Evolutionary conservation across 2,888 invertebrate species (phyloP), one percentile per base, ranked within the genome.

Genomic region (Drosophila monieri): DNA sequence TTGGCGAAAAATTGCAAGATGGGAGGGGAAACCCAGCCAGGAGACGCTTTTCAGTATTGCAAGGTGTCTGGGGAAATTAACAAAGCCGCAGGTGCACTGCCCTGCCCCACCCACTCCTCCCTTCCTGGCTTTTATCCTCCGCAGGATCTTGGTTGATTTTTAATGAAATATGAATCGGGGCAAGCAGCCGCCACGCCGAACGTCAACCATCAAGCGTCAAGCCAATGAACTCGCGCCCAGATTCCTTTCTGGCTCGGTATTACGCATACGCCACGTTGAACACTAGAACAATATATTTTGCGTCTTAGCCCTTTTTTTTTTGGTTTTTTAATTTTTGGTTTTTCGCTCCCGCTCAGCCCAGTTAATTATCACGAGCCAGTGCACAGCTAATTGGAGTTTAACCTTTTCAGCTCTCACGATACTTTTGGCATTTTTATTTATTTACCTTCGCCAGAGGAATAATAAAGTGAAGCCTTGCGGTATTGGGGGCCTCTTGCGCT

Each of bases 31-130:
- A 15, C 23, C 39, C 9, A 1, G 43, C 18, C 35, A 52, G 21
- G 35, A 51, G 27, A 37, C 43, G 59, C 59, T 65, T 43, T 51
- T 47, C 44, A 48, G 67, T 15, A 18, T 52, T 73, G 72, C 76
- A 77, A 71, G 81, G 74, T 74, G 81, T 84, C 84, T 79, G 74
- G 81, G 81, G 84, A 84, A 84, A 84, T 84, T 84, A 85, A 72
- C 65, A 70, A 73, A 49, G 85, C 83, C 85, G 66, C 74, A 84
- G 84, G 84, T 83, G 74, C 62, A 14, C 8, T 37, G 21, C 27
- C 27, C 8, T 27, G 27, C 21, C 6, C 3, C 27, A 9, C 18
- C 21, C 15, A 4, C 4, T n/a, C 30, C 27, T n/a, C 35, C 21
- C 8, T 15, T 54, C 25, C 9, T 35, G 35, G 32, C 9, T 10